Base-by-base conservation (phyloP, 2,888 invertebrate genomes). In the Lasioglossum vierecki region DNA sequence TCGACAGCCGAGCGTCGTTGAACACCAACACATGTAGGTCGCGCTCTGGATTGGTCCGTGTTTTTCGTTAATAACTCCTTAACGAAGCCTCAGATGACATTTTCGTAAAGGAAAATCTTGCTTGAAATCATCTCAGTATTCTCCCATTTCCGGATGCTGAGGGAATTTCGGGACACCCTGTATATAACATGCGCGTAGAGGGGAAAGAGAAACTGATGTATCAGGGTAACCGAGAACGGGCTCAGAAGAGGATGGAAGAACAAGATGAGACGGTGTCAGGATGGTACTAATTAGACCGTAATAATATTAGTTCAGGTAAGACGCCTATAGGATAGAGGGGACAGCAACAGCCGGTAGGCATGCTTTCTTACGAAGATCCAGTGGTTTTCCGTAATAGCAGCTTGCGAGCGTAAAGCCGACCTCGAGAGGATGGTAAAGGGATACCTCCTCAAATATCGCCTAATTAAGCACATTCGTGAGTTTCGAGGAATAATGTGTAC, bases 401-500 rank as follows among this genome's bases (percentile, higher is more conserved):
- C 89, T 89, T 89, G 90, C 85, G 76, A 89, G 85, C 85, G 87
- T 88, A 90, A 90, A 92, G 87, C 91, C 88, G 86, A 83, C 82
- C 83, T 78, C 68, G 49, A 70, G 75, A 57, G 57, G 76, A 15
- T 53, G 39, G 66, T 74, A 60, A 57, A 75, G 81, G 79, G 79
- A 79, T 60, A 79, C 79, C 86, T 89, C 88, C 92, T 93, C 92
- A 90, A 92, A 93, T 93, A 93, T 94, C 92, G 91, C 88, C 92
- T 94, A 94, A 94, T 94, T 94, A 93, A 93, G 92, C 92, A 92
- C 91, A 92, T 92, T 93, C 91, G 91, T 91, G 90, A 93, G 91
- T 92, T 93, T 88, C 89, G 87, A 88, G 84, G 87, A 89, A 88
- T 91, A 92, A 91, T 88, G 88, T 91, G 81, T 89, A 88, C 82